Evolutionary conservation across 2,888 invertebrate genomes (phyloP).

Genomic region (Fragum fragum): DNA sequence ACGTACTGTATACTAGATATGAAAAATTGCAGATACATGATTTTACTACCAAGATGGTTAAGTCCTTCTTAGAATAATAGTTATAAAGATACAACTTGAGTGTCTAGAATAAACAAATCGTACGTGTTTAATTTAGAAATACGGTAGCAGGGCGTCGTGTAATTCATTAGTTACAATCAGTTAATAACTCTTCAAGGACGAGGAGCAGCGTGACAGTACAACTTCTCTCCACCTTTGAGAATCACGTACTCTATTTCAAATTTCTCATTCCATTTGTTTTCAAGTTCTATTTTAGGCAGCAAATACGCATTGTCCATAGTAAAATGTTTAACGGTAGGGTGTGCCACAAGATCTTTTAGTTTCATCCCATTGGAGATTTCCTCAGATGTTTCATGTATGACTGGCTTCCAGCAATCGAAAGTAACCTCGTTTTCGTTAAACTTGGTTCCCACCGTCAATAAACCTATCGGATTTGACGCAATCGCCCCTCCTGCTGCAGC

Average conservation of each 20-base stretch:
- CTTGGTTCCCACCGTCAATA: slow-evolving; percentile 45
- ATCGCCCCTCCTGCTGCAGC: slow-evolving; percentile 7
- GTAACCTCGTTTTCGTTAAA: slow-evolving; percentile 11
- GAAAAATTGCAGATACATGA: too few relatives aligned
- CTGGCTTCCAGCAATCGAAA: slow-evolving; percentile 56
- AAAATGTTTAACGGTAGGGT: slow-evolving; percentile 28
- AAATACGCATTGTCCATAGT: neutral
- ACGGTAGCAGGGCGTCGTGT: too few relatives aligned
- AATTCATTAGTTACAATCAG: too few relatives aligned
- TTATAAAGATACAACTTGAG: too few relatives aligned
- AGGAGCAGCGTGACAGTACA: slow-evolving; percentile 44
- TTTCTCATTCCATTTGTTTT: slow-evolving; percentile 47
- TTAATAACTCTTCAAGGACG: neutral
- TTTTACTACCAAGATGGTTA: too few relatives aligned
- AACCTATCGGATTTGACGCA: slow-evolving; percentile 32
- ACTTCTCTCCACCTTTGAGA: neutral
- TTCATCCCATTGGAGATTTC: slow-evolving; percentile 40
- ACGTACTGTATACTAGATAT: too few relatives aligned
- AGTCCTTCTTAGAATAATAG: too few relatives aligned
- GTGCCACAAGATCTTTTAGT: slow-evolving; percentile 32
- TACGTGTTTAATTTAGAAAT: too few relatives aligned
- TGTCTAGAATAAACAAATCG: too few relatives aligned
- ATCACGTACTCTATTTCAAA: slow-evolving; percentile 49
- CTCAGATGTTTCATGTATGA: slow-evolving; percentile 27
- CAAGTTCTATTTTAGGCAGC: slow-evolving; percentile 41